These are phyloP conservation scores for Pterobdella sp. DNA, from an alignment of 2,888 invertebrate genomes.

Conservation along the genomic window DNA sequence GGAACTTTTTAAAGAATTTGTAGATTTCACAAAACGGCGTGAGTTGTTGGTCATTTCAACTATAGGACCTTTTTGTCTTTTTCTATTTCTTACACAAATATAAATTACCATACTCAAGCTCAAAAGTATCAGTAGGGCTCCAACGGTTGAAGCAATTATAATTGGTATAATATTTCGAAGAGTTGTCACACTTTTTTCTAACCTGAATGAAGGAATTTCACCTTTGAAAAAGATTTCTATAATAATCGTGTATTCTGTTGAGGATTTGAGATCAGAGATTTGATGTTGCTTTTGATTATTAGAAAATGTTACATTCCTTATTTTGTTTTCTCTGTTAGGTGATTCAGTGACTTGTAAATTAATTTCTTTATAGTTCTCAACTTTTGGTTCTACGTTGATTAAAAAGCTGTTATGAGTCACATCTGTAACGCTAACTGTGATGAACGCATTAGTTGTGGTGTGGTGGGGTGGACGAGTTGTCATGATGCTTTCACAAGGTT, in stretches of 20 bases:
- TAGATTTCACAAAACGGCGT: constrained; percentile 19
- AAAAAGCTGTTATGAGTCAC: constrained; percentile 20
- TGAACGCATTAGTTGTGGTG: neutral
- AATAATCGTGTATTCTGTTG: neutral
- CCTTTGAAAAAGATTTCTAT: neutral
- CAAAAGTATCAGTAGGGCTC: neutral
- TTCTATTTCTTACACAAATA: neutral
- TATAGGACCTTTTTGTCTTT: constrained; percentile 7
- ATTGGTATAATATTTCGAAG: neutral
- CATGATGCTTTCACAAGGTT: constrained; percentile 14
- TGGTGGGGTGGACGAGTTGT: neutral
- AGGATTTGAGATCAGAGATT: neutral
- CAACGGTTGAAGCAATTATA: constrained; percentile 9
- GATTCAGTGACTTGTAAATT: neutral
- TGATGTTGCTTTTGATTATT: neutral
- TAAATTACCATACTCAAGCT: neutral
- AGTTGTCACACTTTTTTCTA: neutral
- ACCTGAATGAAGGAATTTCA: neutral
- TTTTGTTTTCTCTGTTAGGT: neutral
- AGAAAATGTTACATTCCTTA: neutral
- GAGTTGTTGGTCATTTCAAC: constrained; percentile 25
- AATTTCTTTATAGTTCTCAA: neutral
- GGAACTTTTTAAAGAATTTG: neutral
- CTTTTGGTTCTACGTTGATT: neutral
- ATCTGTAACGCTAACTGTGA: constrained; percentile 15